A percentile compares a stretch with the other conserved stretches of the same genome.
Conservation (phyloP, 2,113 vertebrate species). For the Myotis lucifugus region DNA sequence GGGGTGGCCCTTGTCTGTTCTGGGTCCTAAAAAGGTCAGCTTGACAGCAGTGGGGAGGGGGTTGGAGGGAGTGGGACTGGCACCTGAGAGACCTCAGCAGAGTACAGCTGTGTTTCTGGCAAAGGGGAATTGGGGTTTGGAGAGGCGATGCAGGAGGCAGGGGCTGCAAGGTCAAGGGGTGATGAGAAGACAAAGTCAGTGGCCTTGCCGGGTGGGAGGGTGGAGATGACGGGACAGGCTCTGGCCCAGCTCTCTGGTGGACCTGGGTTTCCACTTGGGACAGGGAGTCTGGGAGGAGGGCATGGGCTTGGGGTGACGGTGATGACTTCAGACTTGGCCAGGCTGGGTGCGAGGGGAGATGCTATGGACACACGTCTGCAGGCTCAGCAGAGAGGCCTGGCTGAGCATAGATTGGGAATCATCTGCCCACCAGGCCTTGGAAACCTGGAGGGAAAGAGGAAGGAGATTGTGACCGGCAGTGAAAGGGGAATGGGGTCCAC, state of each 20-base stretch:
- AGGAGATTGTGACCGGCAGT: not conserved
- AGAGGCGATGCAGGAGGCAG: not conserved
- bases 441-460: not conserved
- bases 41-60: not conserved
- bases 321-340: not conserved
- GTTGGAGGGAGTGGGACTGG: not conserved
- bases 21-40: not conserved
- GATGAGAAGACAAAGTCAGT: not conserved
- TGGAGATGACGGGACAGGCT: not conserved
- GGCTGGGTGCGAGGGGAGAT: not conserved
- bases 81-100: not conserved
- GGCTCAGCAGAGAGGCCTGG: not conserved
- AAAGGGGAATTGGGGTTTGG: too few relatives aligned
- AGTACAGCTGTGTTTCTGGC: not conserved
- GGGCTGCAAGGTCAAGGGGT: not conserved
- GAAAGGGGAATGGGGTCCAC: not conserved
- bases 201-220: not conserved
- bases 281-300: not conserved
- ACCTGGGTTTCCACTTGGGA: not conserved
- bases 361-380: fast-evolving
- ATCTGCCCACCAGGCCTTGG: not conserved
- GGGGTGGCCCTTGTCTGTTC: not conserved
- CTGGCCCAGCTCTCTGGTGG: not conserved
- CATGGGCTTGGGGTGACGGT: not conserved
- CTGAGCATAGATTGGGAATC: not conserved